A percentile compares a stretch with the other conserved stretches of the same genome.
phyloP scores from a whole-genome alignment of 2,797 vertebrate species.

The Chelon labrosus region DNA sequence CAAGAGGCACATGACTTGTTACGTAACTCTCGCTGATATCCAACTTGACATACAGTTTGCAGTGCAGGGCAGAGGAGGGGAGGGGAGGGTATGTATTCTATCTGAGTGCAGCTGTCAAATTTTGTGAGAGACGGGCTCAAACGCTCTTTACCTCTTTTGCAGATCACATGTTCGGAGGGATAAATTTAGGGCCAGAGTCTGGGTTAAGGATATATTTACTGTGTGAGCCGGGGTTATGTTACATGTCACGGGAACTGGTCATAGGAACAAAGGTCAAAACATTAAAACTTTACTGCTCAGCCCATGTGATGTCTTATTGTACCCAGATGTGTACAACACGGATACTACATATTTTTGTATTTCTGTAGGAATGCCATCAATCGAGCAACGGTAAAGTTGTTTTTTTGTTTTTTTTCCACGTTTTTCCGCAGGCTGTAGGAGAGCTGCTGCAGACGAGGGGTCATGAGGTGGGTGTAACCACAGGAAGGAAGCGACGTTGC shows the following conservation, averaged over 20 bases:
- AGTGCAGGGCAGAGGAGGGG: neutral
- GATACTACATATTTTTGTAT: neutral
- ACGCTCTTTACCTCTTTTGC: conserved; percentile 68
- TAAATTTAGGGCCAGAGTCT: conserved; percentile 83
- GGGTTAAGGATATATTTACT: conserved; percentile 77
- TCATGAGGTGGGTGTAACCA: conserved; percentile 97
- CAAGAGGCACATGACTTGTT: conserved; percentile 28
- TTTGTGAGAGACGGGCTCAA: conserved; percentile 67
- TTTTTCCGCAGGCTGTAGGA: conserved; percentile 87
- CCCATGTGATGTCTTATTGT: conserved; percentile 44
- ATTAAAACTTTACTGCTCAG: conserved; percentile 35
- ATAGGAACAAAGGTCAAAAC: conserved; percentile 52
- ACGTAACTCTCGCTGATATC: conserved; percentile 40
- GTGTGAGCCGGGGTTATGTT: conserved; percentile 67
- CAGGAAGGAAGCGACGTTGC: conserved; percentile 96
- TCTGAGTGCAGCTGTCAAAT: conserved; percentile 78
- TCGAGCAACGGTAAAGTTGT: conserved; percentile 8
- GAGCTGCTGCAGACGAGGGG: conserved; percentile 95
- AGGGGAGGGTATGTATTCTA: conserved; percentile 31
- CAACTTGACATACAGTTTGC: conserved; percentile 40
- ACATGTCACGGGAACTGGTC: conserved; percentile 65
- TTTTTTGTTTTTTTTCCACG: conserved; percentile 22
- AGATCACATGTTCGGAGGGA: conserved; percentile 78
- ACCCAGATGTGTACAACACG: conserved; percentile 4
- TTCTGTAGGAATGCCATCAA: conserved; percentile 12